Base-by-base conservation (phyloP, 2,888 invertebrate genomes). In the Gymnosoma rotundatum region DNA sequence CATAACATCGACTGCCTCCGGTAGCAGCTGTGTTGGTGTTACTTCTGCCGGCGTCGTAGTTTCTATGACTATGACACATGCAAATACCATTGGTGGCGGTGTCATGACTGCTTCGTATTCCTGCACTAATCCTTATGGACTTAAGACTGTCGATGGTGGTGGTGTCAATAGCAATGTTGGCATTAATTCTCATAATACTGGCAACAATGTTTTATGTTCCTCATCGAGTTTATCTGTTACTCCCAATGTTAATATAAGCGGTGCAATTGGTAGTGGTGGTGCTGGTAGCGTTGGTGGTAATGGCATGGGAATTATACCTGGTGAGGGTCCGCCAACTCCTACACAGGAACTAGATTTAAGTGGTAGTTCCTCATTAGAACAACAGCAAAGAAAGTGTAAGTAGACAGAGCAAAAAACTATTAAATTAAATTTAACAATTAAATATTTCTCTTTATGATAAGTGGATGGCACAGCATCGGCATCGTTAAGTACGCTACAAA, bases 301-400 rank as follows among this genome's bases (percentile, higher is more conserved):
- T 72, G 86, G 87, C 72, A 82, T 85, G 70, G 87, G 87, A 70
- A 84, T 86, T 73, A 78, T 87, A 73, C 87, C 88, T 25, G 89
- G 90, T 66, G 95, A 95, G 87, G 95, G 95, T 69, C 95, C 96
- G 88, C 96, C 96, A 64, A 96, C 96, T 87, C 96, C 96, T n/a
- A 96, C 95, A 87, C 95, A 95, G 92, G 96, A 96, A 87, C 94
- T 95, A 93, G 95, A 94, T 91, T 94, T 94, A 88, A 91, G 91
- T 89, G 90, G 89, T 69, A 87, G 88, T 89, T 86, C 88, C 75
- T 88, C 88, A 78, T 87, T 89, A 86, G 90, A 90, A 74, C 90
- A 89, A 87, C 90, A 94, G 88, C 94, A 93, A 88, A 93, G 94
- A 88, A 95, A 95, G 93, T 92, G 95, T 95, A 92, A 93, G 93